Percentiles rank a stretch among this genome's conserved stretches.
Conservation (phyloP, 2,113 vertebrate species). For the Catagonus wagneri region DNA sequence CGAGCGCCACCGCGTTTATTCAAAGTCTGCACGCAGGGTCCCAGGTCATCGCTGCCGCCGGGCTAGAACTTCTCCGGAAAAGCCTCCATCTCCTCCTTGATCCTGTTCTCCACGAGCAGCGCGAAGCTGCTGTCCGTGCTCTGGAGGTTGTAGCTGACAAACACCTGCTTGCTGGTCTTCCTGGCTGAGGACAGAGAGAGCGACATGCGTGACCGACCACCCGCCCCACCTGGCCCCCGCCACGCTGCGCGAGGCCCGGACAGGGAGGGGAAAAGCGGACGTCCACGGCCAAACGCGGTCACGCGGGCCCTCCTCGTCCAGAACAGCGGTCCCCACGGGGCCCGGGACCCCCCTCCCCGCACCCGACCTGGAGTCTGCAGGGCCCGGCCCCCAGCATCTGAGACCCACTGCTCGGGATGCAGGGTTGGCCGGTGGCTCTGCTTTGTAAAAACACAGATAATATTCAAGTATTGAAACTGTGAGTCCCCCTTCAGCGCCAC, state of each 20-base stretch:
- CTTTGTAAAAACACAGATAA: background rate
- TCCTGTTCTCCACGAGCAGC: conserved; percentile 95
- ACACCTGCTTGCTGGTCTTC: conserved; percentile 97
- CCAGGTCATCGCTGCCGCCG: background rate
- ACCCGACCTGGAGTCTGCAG: no score
- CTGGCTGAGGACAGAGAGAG: conserved; percentile 89
- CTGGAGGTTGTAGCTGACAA: conserved; percentile 96
- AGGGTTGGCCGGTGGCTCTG: background rate
- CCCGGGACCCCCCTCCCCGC: background rate
- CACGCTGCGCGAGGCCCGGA: background rate
- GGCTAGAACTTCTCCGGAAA: conserved; percentile 95
- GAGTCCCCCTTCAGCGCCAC: background rate
- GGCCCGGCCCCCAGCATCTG: accelerated
- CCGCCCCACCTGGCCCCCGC: background rate
- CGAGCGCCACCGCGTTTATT: conserved; percentile 75
- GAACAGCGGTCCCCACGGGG: background rate
- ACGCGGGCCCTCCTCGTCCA: accelerated
- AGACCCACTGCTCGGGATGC: background rate
- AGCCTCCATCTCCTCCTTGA: conserved; percentile 96
- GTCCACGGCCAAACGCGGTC: background rate
- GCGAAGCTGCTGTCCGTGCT: conserved; percentile 90
- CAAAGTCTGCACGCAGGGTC: conserved; percentile 26
- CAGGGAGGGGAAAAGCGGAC: background rate
- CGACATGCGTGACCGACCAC: background rate
- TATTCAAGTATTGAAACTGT: background rate